These are phyloP conservation scores for Linnaemya tessellans DNA, from an alignment of 2,888 invertebrate genomes.

Conservation along the genomic window DNA sequence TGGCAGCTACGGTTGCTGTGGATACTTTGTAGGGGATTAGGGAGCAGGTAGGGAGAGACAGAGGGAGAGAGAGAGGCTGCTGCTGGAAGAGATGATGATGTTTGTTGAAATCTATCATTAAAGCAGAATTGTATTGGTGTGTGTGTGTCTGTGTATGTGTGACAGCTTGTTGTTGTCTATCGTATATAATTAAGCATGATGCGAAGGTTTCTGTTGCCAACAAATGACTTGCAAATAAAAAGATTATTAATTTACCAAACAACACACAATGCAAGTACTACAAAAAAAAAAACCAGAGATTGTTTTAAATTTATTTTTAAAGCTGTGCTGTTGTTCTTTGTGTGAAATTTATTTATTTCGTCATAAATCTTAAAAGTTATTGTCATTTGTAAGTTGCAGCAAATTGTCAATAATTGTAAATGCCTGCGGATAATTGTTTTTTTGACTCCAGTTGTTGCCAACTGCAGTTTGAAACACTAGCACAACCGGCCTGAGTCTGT, in stretches of 20 bases:
- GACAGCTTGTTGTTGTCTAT: slow-evolving; percentile 22
- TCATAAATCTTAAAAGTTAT: slow-evolving; percentile 54
- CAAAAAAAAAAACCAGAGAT: not conserved
- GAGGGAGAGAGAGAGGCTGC: not conserved
- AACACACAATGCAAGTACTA: not conserved
- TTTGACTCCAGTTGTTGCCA: not conserved
- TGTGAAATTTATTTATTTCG: slow-evolving; percentile 41
- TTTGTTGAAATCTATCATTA: slow-evolving; percentile 51
- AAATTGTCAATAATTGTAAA: slow-evolving; percentile 65
- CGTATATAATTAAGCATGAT: slow-evolving; percentile 54
- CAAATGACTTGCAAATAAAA: slow-evolving; percentile 61
- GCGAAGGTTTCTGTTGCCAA: slow-evolving; percentile 49
- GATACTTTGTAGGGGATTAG: slow-evolving; percentile 29
- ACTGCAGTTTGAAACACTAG: slow-evolving; percentile 2
- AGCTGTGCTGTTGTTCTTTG: slow-evolving; percentile 1
- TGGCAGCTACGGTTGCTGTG: not conserved
- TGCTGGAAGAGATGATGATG: slow-evolving; percentile 20
- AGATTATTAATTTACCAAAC: slow-evolving; percentile 54
- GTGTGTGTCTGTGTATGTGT: not conserved
- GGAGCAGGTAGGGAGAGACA: not conserved
- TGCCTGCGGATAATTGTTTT: slow-evolving; percentile 25
- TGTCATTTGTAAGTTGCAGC: slow-evolving; percentile 11
- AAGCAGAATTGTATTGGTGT: not conserved
- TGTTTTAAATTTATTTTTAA: slow-evolving; percentile 21
- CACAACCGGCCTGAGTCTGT: slow-evolving; percentile 22